Conservation (phyloP, 2,797 vertebrate genomes). For the Sebastes hubbsi region DNA sequence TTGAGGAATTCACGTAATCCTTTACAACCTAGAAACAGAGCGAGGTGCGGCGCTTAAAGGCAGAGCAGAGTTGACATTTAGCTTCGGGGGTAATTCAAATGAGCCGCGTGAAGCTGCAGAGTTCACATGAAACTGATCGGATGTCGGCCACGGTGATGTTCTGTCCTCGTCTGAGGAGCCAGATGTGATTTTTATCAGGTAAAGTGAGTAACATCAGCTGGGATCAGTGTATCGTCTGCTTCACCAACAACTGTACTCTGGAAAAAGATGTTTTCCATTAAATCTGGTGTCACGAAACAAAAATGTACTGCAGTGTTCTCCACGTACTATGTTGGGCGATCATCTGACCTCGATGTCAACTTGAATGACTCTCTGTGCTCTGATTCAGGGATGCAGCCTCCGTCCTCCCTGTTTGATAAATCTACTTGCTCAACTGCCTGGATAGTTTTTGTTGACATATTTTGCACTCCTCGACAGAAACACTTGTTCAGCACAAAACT, state of each 20-base stretch:
- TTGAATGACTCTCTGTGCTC: too few species aligned
- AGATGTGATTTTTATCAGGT: background rate
- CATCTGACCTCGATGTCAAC: too few species aligned
- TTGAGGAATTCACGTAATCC: constrained; percentile 33
- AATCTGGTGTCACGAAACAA: background rate
- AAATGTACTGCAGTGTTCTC: background rate
- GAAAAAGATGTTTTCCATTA: background rate
- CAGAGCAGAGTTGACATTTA: constrained; percentile 8
- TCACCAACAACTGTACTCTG: background rate
- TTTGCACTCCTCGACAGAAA: background rate
- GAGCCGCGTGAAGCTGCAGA: background rate
- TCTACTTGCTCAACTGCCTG: background rate
- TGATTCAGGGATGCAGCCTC: too few species aligned
- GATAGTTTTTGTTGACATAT: background rate
- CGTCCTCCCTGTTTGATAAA: too few species aligned
- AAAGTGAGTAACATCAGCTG: background rate
- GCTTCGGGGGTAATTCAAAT: background rate
- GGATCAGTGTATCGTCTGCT: background rate
- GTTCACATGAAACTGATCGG: constrained; percentile 11
- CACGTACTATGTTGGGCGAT: rapidly evolving
- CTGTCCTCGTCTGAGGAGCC: background rate
- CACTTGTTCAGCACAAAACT: too few species aligned
- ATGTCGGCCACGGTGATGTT: too few species aligned
- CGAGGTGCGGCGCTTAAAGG: background rate
- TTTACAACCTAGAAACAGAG: constrained; percentile 8